Base-by-base conservation (phyloP, 2,113 vertebrate species). In the Neotoma lepida region DNA sequence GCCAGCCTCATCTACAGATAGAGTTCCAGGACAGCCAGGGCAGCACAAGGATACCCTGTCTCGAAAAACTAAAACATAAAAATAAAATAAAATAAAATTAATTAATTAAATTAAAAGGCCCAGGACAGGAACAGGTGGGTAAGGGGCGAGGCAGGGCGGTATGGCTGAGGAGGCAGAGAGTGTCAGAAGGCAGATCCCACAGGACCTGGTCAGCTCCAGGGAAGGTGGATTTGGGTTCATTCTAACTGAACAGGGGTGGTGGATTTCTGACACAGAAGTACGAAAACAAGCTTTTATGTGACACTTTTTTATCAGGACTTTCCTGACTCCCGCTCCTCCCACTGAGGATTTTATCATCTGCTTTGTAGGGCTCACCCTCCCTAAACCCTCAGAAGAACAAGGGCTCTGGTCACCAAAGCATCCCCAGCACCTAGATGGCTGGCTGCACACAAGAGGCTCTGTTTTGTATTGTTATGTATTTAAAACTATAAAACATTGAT, bases 401-500 rank as follows among this genome's bases (percentile, higher is more conserved):
- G 61, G 61, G 39, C 71, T 15, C 49, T n/a, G 35, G 9, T 58
- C 24, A 2, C 2, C 4, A 18, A 44, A 15, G 2, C 3, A 3
- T 35, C n/a, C 33, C 39, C 77, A 58, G 46, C 33, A 49, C 26
- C 26, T 30, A 63, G 41, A 77, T 28, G 18, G 6, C 20, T 15
- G 39, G 12, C 18, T 20, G 24, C 5, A 3, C 66, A 22, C 6
- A 12, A 15, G 28, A 84, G 71, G 28, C 4, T 22, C 46, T 56
- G 64, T 51, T 51, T 49, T 70, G 33, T 70, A 24, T 68, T 1
- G 0, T 68, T 68, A 51, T 49, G 33, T 97, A 98, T 98, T 98
- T 99, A 99, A 96, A 99, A 98, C 98, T 98, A 98, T 98, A 99
- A 99, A 81, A 15, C 46, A 24, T 44, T 54, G 8, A 15, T 71